Evolutionary conservation across 2,113 vertebrate genomes (phyloP).

Genomic region (Motacilla alba): DNA sequence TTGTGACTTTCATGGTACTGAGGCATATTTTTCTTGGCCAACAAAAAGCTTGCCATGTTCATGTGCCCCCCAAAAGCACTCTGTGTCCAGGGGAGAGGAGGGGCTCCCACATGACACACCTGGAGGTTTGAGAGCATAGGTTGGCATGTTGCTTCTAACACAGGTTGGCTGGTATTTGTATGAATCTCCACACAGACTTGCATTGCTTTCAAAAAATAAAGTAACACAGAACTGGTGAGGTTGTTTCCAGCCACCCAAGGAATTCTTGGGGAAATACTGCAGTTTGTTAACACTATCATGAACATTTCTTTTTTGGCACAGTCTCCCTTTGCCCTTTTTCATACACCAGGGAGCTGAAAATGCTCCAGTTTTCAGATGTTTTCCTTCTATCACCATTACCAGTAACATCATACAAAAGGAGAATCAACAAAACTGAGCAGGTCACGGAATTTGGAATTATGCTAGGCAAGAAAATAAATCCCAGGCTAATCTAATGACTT

Average conservation of each 20-base stretch:
- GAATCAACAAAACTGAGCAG: not conserved
- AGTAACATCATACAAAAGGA: not conserved
- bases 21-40: not conserved
- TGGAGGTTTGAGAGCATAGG: not conserved
- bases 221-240: not conserved
- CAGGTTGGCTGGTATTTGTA: not conserved
- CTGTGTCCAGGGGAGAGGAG: not conserved
- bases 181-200: not conserved
- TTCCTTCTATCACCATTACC: not conserved
- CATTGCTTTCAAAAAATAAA: not conserved
- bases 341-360: not conserved
- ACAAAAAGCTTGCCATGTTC: not conserved
- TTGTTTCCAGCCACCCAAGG: not conserved
- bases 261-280: conserved; percentile 28
- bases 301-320: conserved; percentile 30
- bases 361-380: not conserved
- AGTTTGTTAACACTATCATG: not conserved
- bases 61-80: not conserved
- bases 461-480: not conserved
- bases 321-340: not conserved
- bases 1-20: not conserved
- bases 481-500: not conserved
- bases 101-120: not conserved
- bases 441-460: not conserved
- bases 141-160: not conserved